Evolutionary conservation across 2,888 invertebrate genomes (phyloP).

Genomic region (Dorcus hopei): DNA sequence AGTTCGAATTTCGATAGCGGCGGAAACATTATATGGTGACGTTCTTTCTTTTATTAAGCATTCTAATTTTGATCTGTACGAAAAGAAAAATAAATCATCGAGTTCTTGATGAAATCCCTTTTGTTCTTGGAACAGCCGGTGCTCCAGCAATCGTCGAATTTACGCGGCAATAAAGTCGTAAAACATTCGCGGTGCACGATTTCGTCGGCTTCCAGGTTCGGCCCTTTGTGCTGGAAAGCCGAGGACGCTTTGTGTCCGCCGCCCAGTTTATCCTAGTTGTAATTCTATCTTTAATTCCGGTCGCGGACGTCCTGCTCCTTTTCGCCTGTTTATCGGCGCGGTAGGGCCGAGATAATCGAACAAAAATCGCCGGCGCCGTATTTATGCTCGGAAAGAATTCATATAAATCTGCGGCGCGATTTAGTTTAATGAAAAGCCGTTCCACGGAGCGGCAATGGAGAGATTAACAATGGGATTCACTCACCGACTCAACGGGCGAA

Average conservation of each 20-base stretch:
- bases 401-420: slow-evolving; percentile 3
- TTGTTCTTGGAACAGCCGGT: too few relatives aligned
- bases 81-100: too few relatives aligned
- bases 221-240: slow-evolving; percentile 29
- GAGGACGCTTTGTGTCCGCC: slow-evolving; percentile 30
- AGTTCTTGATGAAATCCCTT: too few relatives aligned
- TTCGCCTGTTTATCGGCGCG: slow-evolving; percentile 26
- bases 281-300: slow-evolving; percentile 34
- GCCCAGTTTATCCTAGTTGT: slow-evolving; percentile 30
- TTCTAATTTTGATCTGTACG: too few relatives aligned
- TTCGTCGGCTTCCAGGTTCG: neutral
- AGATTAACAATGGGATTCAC: too few relatives aligned
- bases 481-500: too few relatives aligned
- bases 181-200: slow-evolving; percentile 11
- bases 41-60: too few relatives aligned
- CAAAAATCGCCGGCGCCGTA: slow-evolving; percentile 4
- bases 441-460: too few relatives aligned
- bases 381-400: slow-evolving; percentile 9
- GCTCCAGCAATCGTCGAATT: slow-evolving; percentile 4
- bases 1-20: too few relatives aligned
- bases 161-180: slow-evolving; percentile 18
- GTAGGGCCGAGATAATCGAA: slow-evolving; percentile 7
- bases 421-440: neutral
- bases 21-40: too few relatives aligned
- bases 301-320: slow-evolving; percentile 21